Base-by-base conservation (phyloP, 2,797 vertebrate genomes). In the Bryconaethiops microstoma region DNA sequence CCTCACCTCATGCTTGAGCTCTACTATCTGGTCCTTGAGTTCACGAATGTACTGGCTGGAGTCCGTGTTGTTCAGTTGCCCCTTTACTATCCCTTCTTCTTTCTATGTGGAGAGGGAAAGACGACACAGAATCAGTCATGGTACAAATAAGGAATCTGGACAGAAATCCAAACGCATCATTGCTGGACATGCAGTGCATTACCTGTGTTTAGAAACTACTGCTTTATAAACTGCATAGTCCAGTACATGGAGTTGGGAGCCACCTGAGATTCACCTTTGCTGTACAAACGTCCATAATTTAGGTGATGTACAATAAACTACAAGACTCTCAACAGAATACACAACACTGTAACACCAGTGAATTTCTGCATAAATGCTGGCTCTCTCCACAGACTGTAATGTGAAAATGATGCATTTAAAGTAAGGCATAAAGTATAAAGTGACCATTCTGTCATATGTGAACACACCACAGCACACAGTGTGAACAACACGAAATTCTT, bases 11-110 rank as follows among this genome's bases (percentile, higher is more conserved):
- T 98, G 95, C 88, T 96, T 95, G 45, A 98, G 94, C 88, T 99
- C 98, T 29, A 90, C 89, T 91, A 99, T 99, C 92, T 98, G 96
- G 92, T 98, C 97, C 94, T 97, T 96, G 88, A 99, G 94, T 88
- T 99, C 97, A 60, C 94, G 92, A 89, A 99, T 97, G 90, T 97
- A 97, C 93, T 99, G 98, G 90, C 93, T 97, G 45, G 96, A 97
- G 91, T 99, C 97, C 2, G 95, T 97, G 93, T 95, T 96, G 94
- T 97, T 97, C 86, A 99, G 96, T 81, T 99, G 97, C 50, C 97
- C 97, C 89, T 99, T 96, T 88, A 99, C 92, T 90, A 96, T 97
- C 77, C 96, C 97, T 93, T 99, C 97, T 96, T 99, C 97, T 93
- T 96, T 99, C 97, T 52, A 52, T 14, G 13, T 99, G 93, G 92